Conservation (phyloP, 2,888 invertebrate genomes). For the Stenoptilia bipunctidactyla region DNA sequence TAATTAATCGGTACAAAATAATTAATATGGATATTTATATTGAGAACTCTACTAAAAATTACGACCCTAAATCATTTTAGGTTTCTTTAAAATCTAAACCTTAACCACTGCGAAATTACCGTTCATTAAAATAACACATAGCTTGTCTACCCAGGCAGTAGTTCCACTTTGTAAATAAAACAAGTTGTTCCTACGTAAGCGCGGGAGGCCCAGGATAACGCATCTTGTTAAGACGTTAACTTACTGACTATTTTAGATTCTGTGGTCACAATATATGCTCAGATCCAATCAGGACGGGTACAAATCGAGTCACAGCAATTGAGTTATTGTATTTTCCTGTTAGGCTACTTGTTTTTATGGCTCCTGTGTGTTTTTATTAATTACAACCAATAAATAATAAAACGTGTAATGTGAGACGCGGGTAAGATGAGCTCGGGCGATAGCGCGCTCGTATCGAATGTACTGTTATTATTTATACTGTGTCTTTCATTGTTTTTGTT, state of each 20-base stretch:
- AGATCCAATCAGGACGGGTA: conserved; percentile 66
- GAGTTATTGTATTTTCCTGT: conserved; percentile 71
- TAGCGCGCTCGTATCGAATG: conserved; percentile 40
- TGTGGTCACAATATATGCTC: conserved; percentile 3
- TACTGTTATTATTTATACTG: conserved; percentile 54
- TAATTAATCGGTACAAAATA: too few species aligned
- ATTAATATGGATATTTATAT: too few species aligned
- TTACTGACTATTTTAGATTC: conserved; percentile 21
- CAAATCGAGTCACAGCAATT: conserved; percentile 66
- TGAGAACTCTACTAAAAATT: too few species aligned
- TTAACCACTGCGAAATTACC: too few species aligned
- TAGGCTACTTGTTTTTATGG: conserved; percentile 67
- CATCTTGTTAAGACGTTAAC: conserved; percentile 60
- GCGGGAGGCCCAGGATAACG: conserved; percentile 31
- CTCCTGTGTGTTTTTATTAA: conserved; percentile 68
- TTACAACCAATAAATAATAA: conserved; percentile 67
- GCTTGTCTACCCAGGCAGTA: too few species aligned
- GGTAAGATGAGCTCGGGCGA: conserved; percentile 45
- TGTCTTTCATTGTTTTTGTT: conserved; percentile 48
- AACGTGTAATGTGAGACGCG: conserved; percentile 61
- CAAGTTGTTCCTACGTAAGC: conserved; percentile 32
- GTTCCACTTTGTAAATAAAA: conserved; percentile 7
- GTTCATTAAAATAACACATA: too few species aligned
- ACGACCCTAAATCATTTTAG: too few species aligned
- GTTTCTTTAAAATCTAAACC: too few species aligned